Evolutionary conservation across 2,888 invertebrate species (phyloP).

Genomic region (Peribatodes rhomboidaria): DNA sequence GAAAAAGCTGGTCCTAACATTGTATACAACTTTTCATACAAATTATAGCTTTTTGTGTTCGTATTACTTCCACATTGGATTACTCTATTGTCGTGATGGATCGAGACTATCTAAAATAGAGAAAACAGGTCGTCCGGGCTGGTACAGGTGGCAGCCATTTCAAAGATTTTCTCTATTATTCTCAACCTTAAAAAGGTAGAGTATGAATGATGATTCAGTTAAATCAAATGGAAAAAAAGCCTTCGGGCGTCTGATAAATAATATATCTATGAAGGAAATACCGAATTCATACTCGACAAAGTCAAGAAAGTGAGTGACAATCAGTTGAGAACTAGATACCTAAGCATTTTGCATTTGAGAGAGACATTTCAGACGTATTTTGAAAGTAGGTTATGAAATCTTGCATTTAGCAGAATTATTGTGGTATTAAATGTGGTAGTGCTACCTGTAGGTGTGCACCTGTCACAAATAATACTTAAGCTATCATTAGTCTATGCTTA

Average conservation of each 20-base stretch:
- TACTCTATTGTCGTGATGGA: background rate
- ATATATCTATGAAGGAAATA: background rate
- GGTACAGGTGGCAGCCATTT: background rate
- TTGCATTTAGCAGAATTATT: no score
- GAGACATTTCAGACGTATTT: background rate
- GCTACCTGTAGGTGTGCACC: no score
- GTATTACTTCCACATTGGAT: no score
- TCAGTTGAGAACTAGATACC: background rate
- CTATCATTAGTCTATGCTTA: no score
- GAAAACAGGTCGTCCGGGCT: background rate
- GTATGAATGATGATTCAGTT: conserved; percentile 9
- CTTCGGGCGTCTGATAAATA: conserved; percentile 18
- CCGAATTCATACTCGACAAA: background rate
- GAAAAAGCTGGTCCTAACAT: background rate
- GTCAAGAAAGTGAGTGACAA: background rate
- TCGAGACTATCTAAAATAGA: background rate
- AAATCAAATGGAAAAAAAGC: conserved; percentile 6
- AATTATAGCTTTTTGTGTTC: no score
- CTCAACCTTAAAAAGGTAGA: background rate
- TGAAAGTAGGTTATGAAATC: background rate
- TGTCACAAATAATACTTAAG: no score
- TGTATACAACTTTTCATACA: no score
- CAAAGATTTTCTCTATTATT: background rate
- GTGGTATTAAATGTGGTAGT: no score
- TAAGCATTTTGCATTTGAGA: background rate